phyloP scores from a whole-genome alignment of 1,140 invertebrate species.

The Nymphalis io region DNA sequence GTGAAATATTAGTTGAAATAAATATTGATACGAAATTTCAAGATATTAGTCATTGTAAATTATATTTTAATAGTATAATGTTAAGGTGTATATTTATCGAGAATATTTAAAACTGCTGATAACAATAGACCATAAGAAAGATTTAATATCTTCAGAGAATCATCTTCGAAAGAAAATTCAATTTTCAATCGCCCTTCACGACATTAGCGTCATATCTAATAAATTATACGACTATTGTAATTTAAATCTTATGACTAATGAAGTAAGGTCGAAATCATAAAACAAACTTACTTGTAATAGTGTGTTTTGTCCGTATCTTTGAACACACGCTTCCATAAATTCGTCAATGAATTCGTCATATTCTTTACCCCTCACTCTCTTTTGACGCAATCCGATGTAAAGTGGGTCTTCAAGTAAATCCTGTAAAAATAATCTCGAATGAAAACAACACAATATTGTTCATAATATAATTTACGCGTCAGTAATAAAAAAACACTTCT shows the following conservation, averaged over 20 bases:
- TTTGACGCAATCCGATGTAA: constrained; percentile 96
- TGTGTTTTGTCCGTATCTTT: constrained; percentile 94
- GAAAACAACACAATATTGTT: background rate
- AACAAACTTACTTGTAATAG: constrained; percentile 86
- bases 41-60: no score
- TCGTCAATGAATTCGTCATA: constrained; percentile 99
- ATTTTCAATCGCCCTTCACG: no score
- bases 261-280: no score
- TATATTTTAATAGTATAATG: no score
- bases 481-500: constrained; percentile 89
- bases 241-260: no score
- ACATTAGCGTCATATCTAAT: no score
- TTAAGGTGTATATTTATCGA: no score
- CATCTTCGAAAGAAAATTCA: background rate
- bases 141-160: background rate
- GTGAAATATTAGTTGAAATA: no score
- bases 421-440: constrained; percentile 65
- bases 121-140: background rate
- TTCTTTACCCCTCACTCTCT: constrained; percentile 90
- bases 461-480: background rate
- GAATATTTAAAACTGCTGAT: background rate
- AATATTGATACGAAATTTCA: no score
- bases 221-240: no score
- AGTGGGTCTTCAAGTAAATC: constrained; percentile 94
- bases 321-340: constrained; percentile 97